Base-by-base conservation (phyloP, 2,113 vertebrate species). In the Phocoena phocoena region DNA sequence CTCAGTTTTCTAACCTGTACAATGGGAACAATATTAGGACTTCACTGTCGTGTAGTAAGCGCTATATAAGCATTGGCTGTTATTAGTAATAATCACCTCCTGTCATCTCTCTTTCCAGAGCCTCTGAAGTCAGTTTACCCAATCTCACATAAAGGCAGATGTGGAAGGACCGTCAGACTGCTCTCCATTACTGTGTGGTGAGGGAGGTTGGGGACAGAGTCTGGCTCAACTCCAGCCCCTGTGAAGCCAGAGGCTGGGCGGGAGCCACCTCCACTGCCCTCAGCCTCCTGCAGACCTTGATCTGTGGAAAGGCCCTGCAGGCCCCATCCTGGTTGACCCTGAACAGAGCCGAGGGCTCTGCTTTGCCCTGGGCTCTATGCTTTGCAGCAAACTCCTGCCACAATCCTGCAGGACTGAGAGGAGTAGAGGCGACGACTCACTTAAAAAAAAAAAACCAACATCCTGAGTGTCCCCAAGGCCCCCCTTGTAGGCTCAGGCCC, bases 141-240 rank as follows among this genome's bases (percentile, higher is more conserved):
- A 41, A 31, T 47, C 38, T 77, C 25, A 65, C 6, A 10, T 2
- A 33, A 53, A 25, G 28, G 41, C 76, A 38, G 25, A 50, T 26
- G 74, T 89, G 33, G 33, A 63, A 14, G 28, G 26, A 33, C 2
- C 14, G 2, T 4, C 21, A 11, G 8, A 1, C 55, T n/a, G 15
- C 79, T 53, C 18, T 28, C 6, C 0, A 0, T 23, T 62, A 13
- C 62, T 44, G 17, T 2, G 0, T 2, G 2, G n/a, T 25, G 5
- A 6, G 36, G 67, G 41, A 89, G 50, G 41, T 3, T 6, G 20
- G 36, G 50, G 8, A 10, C 8, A 33, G 33, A 9, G 1, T 60
- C 74, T 70, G 36, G 74, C 53, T 94, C n/a, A n/a, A 23, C 26
- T 9, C 62, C 17, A 33, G 3, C 7, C 36, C 11, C 50, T 10